These are phyloP conservation scores for Ferdinandea cuprea DNA, from an alignment of 2,888 invertebrate species.

Conservation along the genomic window DNA sequence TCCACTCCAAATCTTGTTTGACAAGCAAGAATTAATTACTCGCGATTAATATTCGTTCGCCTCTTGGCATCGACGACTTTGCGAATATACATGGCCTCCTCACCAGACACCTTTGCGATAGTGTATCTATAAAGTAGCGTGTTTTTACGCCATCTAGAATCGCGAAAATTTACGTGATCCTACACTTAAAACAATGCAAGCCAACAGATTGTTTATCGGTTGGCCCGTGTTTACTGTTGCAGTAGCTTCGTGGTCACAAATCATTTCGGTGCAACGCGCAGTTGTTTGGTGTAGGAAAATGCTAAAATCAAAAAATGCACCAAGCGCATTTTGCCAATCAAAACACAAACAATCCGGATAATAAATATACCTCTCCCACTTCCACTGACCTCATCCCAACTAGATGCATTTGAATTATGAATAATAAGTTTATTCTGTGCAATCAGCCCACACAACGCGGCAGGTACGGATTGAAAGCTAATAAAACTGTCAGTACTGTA, in stretches of 20 bases:
- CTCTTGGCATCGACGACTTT: slow-evolving; percentile 49
- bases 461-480: slow-evolving; percentile 53
- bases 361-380: slow-evolving; percentile 32
- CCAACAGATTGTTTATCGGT: slow-evolving; percentile 33
- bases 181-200: slow-evolving; percentile 42
- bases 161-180: background rate
- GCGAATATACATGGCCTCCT: slow-evolving; percentile 25
- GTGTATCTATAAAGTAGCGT: slow-evolving; percentile 43
- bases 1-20: slow-evolving; percentile 72
- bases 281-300: slow-evolving; percentile 22
- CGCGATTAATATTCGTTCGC: slow-evolving; percentile 58
- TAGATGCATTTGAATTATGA: slow-evolving; percentile 5
- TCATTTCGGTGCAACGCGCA: slow-evolving; percentile 31
- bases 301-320: slow-evolving; percentile 5
- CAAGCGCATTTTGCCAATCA: slow-evolving; percentile 56
- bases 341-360: slow-evolving; percentile 60
- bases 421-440: slow-evolving; percentile 31
- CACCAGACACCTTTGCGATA: slow-evolving; percentile 24
- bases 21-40: slow-evolving; percentile 72
- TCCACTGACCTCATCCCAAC: slow-evolving; percentile 6
- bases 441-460: slow-evolving; percentile 55
- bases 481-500: slow-evolving; percentile 65
- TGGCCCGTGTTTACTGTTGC: background rate
- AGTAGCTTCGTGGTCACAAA: slow-evolving; percentile 48
- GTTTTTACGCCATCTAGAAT: slow-evolving; percentile 31